phyloP scores from a whole-genome alignment of 2,797 vertebrate genomes.

The Stomatorhinus walkeri region DNA sequence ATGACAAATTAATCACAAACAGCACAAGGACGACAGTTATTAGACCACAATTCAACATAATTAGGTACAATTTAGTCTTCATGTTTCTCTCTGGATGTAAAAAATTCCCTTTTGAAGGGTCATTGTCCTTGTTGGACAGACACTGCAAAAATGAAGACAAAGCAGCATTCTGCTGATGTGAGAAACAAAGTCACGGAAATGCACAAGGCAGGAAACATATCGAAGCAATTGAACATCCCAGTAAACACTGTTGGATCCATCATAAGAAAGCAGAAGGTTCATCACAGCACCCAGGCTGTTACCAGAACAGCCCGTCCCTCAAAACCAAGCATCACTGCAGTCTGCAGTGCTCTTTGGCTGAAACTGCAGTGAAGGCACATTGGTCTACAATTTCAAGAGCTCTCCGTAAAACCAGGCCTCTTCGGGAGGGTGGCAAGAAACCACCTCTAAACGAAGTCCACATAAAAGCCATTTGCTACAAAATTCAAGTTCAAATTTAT shows the following conservation, averaged over 20 bases:
- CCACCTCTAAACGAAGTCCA: background rate
- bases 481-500: background rate
- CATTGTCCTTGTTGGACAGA: too few relatives aligned
- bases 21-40: background rate
- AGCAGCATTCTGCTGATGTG: too few relatives aligned
- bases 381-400: background rate
- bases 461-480: background rate
- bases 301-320: background rate
- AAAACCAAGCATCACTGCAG: background rate
- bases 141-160: too few relatives aligned
- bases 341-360: background rate
- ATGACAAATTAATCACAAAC: background rate
- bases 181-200: background rate
- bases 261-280: background rate
- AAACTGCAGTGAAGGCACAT: background rate
- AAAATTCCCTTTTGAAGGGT: too few relatives aligned
- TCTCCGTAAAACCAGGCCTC: background rate
- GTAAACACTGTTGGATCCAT: background rate
- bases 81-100: background rate
- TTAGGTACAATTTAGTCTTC: background rate
- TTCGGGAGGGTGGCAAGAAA: background rate
- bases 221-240: background rate
- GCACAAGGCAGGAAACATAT: background rate
- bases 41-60: background rate
- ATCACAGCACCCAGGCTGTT: background rate